phyloP scores from a whole-genome alignment of 1,140 invertebrate species.

The Neotoxoptera formosana region DNA sequence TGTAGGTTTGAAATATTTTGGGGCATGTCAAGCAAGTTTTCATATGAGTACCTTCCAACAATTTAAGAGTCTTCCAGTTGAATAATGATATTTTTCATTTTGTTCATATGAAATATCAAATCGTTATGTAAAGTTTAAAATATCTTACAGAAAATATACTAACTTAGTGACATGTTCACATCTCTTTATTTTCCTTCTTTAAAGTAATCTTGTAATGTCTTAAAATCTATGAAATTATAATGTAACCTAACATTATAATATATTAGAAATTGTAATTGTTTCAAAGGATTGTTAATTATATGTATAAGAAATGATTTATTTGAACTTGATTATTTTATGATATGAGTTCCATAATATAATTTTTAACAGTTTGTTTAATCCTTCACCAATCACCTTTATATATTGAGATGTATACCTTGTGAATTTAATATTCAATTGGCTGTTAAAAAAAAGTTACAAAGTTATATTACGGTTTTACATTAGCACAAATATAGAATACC shows the following conservation, averaged over 20 bases:
- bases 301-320: not conserved
- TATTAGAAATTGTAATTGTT: not conserved
- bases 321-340: not conserved
- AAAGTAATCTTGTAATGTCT: not conserved
- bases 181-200: not conserved
- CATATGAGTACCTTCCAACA: not conserved
- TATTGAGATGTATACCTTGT: not conserved
- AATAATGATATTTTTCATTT: conserved; percentile 37
- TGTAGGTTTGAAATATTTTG: not conserved
- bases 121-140: not conserved
- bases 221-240: not conserved
- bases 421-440: not conserved
- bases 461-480: conserved; percentile 31
- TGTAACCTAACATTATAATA: not conserved
- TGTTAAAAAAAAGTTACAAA: not conserved
- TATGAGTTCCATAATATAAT: not conserved
- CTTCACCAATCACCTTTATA: not conserved
- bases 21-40: conserved; percentile 1
- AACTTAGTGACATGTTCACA: not conserved
- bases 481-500: conserved; percentile 1
- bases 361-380: not conserved
- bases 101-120: not conserved
- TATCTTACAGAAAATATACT: not conserved
- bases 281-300: not conserved
- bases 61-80: not conserved